Evolutionary conservation across 30 jellyfish, hydroid and myxozoan genomes (phyloP).

Genomic region (Aurelia sp.): DNA sequence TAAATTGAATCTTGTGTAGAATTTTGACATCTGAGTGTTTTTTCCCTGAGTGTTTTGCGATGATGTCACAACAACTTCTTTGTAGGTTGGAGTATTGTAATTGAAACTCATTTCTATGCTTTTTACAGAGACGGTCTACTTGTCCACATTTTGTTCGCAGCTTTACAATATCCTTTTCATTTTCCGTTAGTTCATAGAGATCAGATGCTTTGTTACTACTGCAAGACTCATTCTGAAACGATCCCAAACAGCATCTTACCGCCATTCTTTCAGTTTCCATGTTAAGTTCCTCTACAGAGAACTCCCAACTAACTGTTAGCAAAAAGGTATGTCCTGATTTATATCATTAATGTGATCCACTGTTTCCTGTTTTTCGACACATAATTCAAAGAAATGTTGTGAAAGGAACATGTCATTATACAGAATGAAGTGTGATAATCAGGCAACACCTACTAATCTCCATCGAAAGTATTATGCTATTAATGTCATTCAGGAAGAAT

Average conservation of each 20-base stretch:
- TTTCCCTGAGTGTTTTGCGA: conserved; percentile 2
- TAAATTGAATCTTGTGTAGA: neutral
- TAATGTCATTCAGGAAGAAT: too few relatives aligned
- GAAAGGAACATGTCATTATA: too few relatives aligned
- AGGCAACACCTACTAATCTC: too few relatives aligned
- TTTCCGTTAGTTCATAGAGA: neutral
- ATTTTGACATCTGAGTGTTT: neutral
- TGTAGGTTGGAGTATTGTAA: neutral
- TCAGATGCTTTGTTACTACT: neutral
- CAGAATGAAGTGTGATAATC: too few relatives aligned
- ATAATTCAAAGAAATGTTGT: too few relatives aligned
- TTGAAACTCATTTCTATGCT: neutral
- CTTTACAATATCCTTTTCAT: neutral
- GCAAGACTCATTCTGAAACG: conserved; percentile 4
- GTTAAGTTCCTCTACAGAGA: too few relatives aligned
- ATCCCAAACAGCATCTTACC: neutral
- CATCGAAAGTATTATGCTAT: too few relatives aligned
- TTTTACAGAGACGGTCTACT: neutral
- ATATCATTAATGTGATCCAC: too few relatives aligned
- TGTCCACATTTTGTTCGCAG: neutral
- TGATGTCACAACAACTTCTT: neutral
- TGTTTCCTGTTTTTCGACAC: too few relatives aligned
- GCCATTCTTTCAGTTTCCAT: neutral
- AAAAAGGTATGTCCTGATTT: too few relatives aligned
- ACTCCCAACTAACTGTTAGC: too few relatives aligned